Evolutionary conservation across 2,113 vertebrate genomes (phyloP), one percentile per base, ranked within the genome.

Genomic region (Cacatua alba): DNA sequence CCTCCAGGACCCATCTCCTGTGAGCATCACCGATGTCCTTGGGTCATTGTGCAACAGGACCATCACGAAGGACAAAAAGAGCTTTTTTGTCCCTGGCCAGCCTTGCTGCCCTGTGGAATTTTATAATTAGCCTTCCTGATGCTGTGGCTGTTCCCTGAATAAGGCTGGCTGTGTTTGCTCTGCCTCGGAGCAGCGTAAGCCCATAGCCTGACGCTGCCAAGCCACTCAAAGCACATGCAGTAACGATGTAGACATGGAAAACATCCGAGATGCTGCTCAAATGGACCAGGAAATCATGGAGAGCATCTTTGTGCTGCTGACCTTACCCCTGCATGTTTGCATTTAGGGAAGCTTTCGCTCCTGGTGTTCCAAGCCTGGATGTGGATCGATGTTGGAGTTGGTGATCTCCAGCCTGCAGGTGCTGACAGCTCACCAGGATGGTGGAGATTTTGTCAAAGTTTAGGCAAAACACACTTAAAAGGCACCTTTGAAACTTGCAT

Each of bases 91-190:
- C 21, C n/a, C 57, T 60, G 59, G 82, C 3, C 67, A 71, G 79
- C 52, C 59, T 29, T 71, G 62, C 69, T 78, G 72, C 35, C 84
- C 85, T 55, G 87, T 82, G 88, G 94, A 93, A 94, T 90, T 84
- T 82, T 29, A 88, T 79, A 93, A 93, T 95, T 93, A 82, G 75
- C 90, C 55, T 91, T 92, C 83, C 43, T 85, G 60, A 41, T 4
- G 18, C 60, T 68, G 85, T 82, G 90, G 57, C 82, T 95, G 82
- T 25, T 79, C 70, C 78, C 63, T 17, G 62, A 87, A 93, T 87
- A 93, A 92, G 81, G 82, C 82, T 93, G 92, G 39, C 71, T 86
- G 78, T 96, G 94, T 88, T 85, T 89, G 37, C 87, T 21, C 52
- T 18, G 35, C 87, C 84, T 86, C 33, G 0, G 68, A 86, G 68